Evolutionary conservation across 2,888 invertebrate species (phyloP), one percentile per base, ranked within the genome.

Genomic region (Dendrolimus houi): DNA sequence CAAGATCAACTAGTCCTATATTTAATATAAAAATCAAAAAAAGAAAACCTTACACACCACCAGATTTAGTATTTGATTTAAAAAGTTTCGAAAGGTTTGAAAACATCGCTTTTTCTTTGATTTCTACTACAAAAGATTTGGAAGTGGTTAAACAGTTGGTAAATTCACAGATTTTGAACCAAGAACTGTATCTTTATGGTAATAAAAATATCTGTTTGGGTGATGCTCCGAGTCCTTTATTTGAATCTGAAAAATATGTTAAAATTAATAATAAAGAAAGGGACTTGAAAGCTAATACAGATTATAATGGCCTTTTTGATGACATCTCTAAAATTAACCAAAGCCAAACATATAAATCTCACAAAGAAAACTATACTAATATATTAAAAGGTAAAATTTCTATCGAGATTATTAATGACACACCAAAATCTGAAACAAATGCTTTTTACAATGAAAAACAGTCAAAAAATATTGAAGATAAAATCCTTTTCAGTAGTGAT

Each of bases 401-500:
- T 14, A 14, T 14, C 14, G 14, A 14, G 3, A 29, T 6, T 29
- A 29, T 29, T 29, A 29, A 29, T 29, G 29, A 29, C 29, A 6
- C 29, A 29, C 29, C 29, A 29, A 29, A 29, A 29, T 3, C 29
- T 29, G 29, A 29, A 29, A 29, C 29, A 29, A 29, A 29, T 29
- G 47, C 12, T 8, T 10, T 10, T 58, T 29, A 52, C n/a, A 58
- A 54, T 42, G 57, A 62, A 47, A 60, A 58, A 58, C 42, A 54
- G 41, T 67, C 61, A 61, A 62, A 63, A 17, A 57, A 63, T 54
- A 65, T 78, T 29, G 67, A 82, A 64, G 87, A 87, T 63, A 84
- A 84, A 65, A 83, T 87, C 53, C 61, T 88, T 17, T 87, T 89
- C 58, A 88, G 85, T 56, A 87, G 86, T 67, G 88, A 88, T 70